These are phyloP conservation scores for Rugalucina vietnamica DNA, from an alignment of 2,888 invertebrate genomes.

Conservation along the genomic window DNA sequence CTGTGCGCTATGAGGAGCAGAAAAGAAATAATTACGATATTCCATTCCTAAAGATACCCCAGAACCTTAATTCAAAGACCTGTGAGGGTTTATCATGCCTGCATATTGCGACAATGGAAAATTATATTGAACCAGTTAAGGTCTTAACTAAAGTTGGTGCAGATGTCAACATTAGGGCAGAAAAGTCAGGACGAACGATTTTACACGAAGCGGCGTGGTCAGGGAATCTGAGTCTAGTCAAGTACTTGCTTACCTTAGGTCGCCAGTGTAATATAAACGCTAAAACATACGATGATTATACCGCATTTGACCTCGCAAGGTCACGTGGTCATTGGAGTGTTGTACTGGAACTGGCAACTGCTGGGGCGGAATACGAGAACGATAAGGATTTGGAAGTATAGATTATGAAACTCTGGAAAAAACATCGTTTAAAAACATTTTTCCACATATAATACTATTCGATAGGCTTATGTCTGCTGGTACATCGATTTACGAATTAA, in stretches of 20 bases:
- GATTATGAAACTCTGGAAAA: no score
- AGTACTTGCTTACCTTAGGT: conserved; percentile 5
- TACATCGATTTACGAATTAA: no score
- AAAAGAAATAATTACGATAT: conserved; percentile 36
- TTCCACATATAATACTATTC: no score
- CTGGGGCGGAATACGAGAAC: conserved; percentile 29
- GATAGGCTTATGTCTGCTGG: no score
- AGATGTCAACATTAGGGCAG: conserved; percentile 39
- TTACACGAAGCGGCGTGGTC: conserved; percentile 33
- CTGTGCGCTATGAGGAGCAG: conserved; percentile 39
- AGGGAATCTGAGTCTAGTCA: conserved; percentile 36
- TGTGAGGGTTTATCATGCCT: conserved; percentile 46
- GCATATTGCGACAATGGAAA: conserved; percentile 38
- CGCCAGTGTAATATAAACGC: conserved; percentile 53
- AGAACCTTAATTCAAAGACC: conserved; percentile 34
- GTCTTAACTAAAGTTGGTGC: conserved; percentile 30
- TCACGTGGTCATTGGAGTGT: conserved; percentile 30
- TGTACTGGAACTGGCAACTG: conserved; percentile 23
- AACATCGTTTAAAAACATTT: no score
- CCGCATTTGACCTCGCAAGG: conserved; percentile 54
- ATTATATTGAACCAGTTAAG: conserved; percentile 31
- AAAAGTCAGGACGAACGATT: conserved; percentile 50
- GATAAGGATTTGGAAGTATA: no score
- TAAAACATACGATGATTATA: conserved; percentile 40
- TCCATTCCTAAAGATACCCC: conserved; percentile 45